Conservation (phyloP, 2,797 vertebrate species). For the Heterohyrax brucei region DNA sequence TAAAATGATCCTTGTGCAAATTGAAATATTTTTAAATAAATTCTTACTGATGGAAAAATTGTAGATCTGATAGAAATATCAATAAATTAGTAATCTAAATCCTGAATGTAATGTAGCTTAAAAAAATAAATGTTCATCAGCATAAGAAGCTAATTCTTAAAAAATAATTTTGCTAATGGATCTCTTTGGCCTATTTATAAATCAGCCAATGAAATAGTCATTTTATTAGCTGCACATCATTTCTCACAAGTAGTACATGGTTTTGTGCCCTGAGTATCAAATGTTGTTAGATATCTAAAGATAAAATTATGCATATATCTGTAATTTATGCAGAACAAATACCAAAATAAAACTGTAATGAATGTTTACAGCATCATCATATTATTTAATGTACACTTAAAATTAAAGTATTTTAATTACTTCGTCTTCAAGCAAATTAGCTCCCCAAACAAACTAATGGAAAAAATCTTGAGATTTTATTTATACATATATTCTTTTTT, state of each 20-base stretch:
- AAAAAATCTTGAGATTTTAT: slow-evolving; percentile 72
- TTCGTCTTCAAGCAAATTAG: slow-evolving; percentile 85
- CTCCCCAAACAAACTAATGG: slow-evolving; percentile 79
- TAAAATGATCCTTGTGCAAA: neutral
- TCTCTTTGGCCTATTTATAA: slow-evolving; percentile 54
- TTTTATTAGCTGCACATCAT: slow-evolving; percentile 63
- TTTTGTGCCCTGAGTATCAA: slow-evolving; percentile 83
- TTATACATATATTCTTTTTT: neutral
- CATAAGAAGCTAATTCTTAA: slow-evolving; percentile 4
- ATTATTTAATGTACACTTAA: slow-evolving; percentile 87
- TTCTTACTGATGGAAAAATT: slow-evolving; percentile 23
- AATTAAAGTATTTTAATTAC: slow-evolving; percentile 86
- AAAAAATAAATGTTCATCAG: neutral
- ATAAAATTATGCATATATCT: slow-evolving; percentile 77
- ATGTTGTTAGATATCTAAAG: slow-evolving; percentile 82
- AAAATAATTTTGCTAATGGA: neutral
- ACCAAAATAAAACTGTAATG: slow-evolving; percentile 84
- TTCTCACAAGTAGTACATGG: slow-evolving; percentile 22
- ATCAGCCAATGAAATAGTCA: slow-evolving; percentile 57
- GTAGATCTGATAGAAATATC: neutral
- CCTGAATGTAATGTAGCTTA: neutral
- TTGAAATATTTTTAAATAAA: neutral
- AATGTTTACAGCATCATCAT: slow-evolving; percentile 81
- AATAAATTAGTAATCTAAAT: slow-evolving; percentile 22
- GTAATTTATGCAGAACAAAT: slow-evolving; percentile 85